These are phyloP conservation scores for Nyctibius grandis DNA, from an alignment of 2,797 vertebrate species.

Conservation along the genomic window DNA sequence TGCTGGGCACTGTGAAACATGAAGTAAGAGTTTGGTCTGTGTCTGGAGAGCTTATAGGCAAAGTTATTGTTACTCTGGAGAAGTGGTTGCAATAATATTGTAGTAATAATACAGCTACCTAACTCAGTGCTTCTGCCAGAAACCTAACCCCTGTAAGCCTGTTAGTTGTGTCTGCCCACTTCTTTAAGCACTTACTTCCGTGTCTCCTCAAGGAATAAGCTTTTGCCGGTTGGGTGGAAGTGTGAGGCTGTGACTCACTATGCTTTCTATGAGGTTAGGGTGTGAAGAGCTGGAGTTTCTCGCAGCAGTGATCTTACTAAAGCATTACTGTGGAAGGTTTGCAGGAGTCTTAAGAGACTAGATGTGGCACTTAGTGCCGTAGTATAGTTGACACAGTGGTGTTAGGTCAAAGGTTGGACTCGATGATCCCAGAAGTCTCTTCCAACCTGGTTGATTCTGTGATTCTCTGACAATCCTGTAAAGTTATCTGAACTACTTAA, in stretches of 20 bases:
- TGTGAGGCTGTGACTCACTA: neutral
- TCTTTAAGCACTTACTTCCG: neutral
- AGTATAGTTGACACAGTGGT: no score
- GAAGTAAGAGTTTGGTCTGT: neutral
- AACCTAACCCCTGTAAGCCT: neutral
- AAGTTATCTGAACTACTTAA: neutral
- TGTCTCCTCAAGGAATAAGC: neutral
- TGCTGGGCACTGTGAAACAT: neutral
- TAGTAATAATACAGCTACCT: neutral
- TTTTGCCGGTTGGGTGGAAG: conserved; percentile 5
- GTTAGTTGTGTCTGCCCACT: neutral
- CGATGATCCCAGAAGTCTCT: no score
- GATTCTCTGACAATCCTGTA: neutral
- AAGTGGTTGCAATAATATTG: neutral
- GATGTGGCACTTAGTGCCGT: no score
- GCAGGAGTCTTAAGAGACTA: neutral
- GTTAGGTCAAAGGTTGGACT: no score
- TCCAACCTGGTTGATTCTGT: no score
- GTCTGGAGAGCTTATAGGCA: neutral
- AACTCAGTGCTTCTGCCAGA: neutral
- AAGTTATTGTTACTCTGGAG: neutral
- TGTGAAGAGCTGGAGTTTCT: conserved; percentile 15
- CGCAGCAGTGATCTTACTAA: neutral
- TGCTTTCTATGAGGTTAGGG: neutral
- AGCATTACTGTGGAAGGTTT: neutral